phyloP scores from a whole-genome alignment of 2,113 vertebrate species.

The Machaerirhynchus nigripectus region DNA sequence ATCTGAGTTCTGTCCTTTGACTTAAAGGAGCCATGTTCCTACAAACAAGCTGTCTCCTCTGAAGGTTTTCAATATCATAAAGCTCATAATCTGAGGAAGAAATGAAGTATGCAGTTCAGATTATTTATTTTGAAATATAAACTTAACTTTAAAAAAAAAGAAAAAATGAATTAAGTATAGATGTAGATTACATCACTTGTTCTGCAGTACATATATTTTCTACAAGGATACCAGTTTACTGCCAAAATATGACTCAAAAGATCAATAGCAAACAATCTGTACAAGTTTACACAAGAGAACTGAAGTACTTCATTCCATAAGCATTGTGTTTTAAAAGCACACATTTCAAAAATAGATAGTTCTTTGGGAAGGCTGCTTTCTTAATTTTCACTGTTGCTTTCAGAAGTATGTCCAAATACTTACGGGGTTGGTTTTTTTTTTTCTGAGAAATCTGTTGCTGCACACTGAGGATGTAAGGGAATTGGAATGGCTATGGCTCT shows the following conservation, averaged over 20 bases:
- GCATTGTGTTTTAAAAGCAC: slow-evolving; percentile 49
- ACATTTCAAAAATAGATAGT: slow-evolving; percentile 31
- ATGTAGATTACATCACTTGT: slow-evolving; percentile 41
- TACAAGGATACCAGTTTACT: slow-evolving; percentile 44
- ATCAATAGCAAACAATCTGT: slow-evolving; percentile 64
- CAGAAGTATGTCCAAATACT: slow-evolving; percentile 24
- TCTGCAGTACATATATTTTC: slow-evolving; percentile 40
- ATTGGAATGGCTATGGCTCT: not conserved
- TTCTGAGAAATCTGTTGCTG: not conserved
- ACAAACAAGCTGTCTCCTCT: not conserved
- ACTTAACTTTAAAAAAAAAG: not conserved
- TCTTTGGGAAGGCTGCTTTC: not conserved
- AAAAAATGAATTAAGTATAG: not conserved
- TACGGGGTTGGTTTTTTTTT: not conserved
- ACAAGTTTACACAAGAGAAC: slow-evolving; percentile 61
- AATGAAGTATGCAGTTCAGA: not conserved
- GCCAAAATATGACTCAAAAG: slow-evolving; percentile 60
- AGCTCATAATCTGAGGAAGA: not conserved
- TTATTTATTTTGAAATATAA: slow-evolving; percentile 11
- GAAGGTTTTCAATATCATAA: not conserved
- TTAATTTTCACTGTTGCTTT: slow-evolving; percentile 29
- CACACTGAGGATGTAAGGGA: not conserved
- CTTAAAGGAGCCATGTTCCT: not conserved
- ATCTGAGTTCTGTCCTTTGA: not conserved
- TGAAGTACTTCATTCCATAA: slow-evolving; percentile 48